phyloP scores from a whole-genome alignment of 2,888 invertebrate genomes.

The Drosophila falleni region DNA sequence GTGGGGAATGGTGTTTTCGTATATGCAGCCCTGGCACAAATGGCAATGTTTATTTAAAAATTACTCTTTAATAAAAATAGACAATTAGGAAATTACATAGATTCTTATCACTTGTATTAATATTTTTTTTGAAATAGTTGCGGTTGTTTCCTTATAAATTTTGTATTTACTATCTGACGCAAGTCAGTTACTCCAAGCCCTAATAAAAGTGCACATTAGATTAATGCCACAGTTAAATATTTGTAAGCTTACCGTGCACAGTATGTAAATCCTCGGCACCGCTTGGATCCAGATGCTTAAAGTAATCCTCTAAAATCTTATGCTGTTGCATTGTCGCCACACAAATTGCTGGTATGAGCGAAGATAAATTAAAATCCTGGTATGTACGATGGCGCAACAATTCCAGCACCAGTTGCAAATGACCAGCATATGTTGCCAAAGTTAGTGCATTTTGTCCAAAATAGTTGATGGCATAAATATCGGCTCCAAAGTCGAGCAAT shows the following conservation, averaged over 20 bases:
- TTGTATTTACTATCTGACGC: constrained; percentile 40
- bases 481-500: constrained; percentile 72
- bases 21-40: constrained; percentile 29
- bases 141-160: background rate
- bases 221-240: background rate
- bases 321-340: constrained; percentile 81
- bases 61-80: background rate
- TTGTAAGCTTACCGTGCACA: constrained; percentile 71
- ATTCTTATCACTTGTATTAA: background rate
- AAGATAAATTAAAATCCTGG: constrained; percentile 82
- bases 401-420: constrained; percentile 66
- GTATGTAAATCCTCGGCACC: constrained; percentile 56
- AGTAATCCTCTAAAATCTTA: constrained; percentile 68
- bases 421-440: constrained; percentile 80
- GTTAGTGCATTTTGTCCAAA: constrained; percentile 85
- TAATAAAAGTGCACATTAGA: constrained; percentile 12
- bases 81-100: background rate
- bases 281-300: constrained; percentile 59
- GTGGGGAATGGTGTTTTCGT: background rate
- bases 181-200: constrained; percentile 58
- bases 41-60: background rate
- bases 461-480: constrained; percentile 81
- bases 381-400: constrained; percentile 78
- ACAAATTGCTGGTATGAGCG: constrained; percentile 83
- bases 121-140: constrained; percentile 3